Evolutionary conservation across 1,140 invertebrate genomes (phyloP).

Genomic region (Pentalonia nigronervosa): DNA sequence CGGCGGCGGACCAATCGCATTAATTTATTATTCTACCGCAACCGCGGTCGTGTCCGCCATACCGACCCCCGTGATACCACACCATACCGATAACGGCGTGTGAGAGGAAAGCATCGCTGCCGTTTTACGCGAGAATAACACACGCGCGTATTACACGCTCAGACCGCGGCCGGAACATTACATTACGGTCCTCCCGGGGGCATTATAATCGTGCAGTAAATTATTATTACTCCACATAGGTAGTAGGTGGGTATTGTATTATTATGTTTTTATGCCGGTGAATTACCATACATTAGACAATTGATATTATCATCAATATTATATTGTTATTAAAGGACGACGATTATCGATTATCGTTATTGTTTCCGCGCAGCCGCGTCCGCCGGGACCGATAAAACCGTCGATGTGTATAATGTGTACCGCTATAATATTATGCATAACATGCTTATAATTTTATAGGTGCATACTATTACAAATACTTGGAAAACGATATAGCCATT

Average conservation of each 20-base stretch:
- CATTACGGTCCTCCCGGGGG: neutral
- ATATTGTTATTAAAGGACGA: neutral
- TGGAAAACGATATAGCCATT: neutral
- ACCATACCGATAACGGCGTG: no score
- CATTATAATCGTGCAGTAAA: neutral
- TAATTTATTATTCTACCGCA: neutral
- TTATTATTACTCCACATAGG: no score
- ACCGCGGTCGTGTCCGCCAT: no score
- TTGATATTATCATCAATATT: no score
- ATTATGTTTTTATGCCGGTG: neutral
- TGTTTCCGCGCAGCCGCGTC: neutral
- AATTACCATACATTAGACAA: neutral
- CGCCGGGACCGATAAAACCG: neutral
- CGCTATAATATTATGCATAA: neutral
- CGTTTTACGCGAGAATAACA: no score
- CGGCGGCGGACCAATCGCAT: neutral
- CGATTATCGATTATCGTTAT: neutral
- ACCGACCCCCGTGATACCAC: no score
- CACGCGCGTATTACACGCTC: no score
- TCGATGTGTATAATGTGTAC: neutral
- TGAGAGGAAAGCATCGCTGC: no score
- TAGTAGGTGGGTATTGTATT: neutral
- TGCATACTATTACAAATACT: neutral
- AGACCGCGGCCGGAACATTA: neutral
- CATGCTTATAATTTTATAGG: neutral